Evolutionary conservation across 2,113 vertebrate species (phyloP).

Genomic region (Antechinus flavipes): DNA sequence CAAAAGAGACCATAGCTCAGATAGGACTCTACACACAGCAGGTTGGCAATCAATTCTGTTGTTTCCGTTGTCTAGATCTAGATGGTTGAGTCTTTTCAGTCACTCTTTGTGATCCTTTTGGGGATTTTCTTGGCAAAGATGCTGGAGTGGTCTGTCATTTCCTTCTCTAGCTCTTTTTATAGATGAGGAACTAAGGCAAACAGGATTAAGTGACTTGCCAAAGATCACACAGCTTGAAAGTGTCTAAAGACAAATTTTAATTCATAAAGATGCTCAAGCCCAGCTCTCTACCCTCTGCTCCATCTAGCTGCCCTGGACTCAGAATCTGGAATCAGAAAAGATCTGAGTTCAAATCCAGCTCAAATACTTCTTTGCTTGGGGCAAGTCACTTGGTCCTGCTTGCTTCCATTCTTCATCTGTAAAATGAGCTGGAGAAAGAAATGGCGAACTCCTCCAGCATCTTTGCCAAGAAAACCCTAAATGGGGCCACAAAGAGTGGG

Average conservation of each 20-base stretch:
- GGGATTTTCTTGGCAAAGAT: too few relatives aligned
- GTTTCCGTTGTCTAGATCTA: not conserved
- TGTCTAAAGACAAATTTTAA: not conserved
- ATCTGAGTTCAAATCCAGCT: not conserved
- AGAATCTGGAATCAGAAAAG: not conserved
- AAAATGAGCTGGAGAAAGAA: not conserved
- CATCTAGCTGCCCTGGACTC: not conserved
- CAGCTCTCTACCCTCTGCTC: not conserved
- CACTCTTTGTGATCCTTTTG: too few relatives aligned
- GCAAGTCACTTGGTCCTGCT: not conserved
- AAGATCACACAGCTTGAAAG: not conserved
- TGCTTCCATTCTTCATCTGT: not conserved
- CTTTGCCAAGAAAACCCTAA: not conserved
- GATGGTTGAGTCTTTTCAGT: too few relatives aligned
- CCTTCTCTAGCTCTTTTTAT: too few relatives aligned
- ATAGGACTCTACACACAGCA: not conserved
- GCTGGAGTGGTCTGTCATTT: too few relatives aligned
- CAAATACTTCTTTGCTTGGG: not conserved
- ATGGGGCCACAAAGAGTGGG: not conserved
- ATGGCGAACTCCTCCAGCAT: not conserved
- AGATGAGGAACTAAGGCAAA: not conserved
- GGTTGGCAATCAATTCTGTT: not conserved
- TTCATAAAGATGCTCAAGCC: not conserved
- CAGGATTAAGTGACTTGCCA: not conserved
- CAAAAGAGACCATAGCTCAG: not conserved